Percentiles rank a stretch among this genome's conserved stretches.
Conservation (phyloP, 1,140 invertebrate species). For the Arion vulgaris region DNA sequence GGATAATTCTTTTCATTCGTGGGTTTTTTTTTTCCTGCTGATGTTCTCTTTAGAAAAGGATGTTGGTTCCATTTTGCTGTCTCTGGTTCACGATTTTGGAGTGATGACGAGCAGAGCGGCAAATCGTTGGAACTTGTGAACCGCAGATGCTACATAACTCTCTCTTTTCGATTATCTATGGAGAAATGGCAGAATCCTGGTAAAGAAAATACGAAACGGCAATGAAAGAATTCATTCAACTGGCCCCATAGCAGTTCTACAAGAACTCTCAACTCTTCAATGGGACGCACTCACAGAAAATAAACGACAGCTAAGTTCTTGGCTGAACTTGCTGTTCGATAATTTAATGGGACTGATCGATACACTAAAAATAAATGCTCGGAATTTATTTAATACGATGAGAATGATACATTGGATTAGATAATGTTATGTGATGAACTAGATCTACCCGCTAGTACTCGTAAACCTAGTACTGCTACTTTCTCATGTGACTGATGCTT, state of each 20-base stretch:
- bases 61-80: not conserved
- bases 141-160: not conserved
- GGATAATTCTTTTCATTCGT: not conserved
- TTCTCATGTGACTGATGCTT: too few species aligned
- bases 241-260: not conserved
- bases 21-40: not conserved
- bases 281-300: not conserved
- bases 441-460: too few species aligned
- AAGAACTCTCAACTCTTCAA: not conserved
- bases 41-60: not conserved
- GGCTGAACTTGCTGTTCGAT: not conserved
- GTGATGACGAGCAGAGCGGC: not conserved
- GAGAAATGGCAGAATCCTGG: not conserved
- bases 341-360: not conserved
- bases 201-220: not conserved
- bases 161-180: not conserved
- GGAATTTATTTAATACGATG: not conserved
- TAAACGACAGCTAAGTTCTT: not conserved
- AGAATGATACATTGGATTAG: not conserved
- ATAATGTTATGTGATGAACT: too few species aligned
- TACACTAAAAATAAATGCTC: not conserved
- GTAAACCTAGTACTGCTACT: too few species aligned
- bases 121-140: not conserved
- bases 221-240: not conserved
- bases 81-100: not conserved